Conservation (phyloP, 1,140 invertebrate genomes). For the Eciton burchellii region DNA sequence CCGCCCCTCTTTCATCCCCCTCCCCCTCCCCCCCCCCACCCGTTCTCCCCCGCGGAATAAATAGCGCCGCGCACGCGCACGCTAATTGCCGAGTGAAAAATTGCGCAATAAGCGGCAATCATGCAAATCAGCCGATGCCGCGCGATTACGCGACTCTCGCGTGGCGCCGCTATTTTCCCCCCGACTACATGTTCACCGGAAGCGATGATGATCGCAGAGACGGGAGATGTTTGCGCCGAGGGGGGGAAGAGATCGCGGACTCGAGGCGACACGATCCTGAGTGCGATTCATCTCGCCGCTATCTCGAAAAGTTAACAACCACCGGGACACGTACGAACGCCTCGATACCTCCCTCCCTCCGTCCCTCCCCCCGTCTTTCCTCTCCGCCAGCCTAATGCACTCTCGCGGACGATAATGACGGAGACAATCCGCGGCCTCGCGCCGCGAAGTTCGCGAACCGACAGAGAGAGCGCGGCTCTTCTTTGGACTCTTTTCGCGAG, state of each 20-base stretch:
- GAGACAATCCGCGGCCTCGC: conserved; percentile 14
- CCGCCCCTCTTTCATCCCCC: no score
- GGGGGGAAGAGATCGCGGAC: conserved; percentile 56
- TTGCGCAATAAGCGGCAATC: conserved; percentile 9
- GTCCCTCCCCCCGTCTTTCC: no score
- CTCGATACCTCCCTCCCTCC: conserved; percentile 59
- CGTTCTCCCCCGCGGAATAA: no score
- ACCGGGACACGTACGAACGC: conserved; percentile 67
- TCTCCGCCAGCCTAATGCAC: conserved; percentile 38
- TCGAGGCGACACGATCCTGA: conserved; percentile 39
- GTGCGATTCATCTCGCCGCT: conserved; percentile 66
- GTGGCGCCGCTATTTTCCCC: conserved; percentile 27
- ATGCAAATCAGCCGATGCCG: not conserved
- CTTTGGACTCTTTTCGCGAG: conserved; percentile 1
- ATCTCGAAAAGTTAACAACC: conserved; percentile 74
- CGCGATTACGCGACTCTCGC: not conserved
- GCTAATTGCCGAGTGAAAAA: conserved; percentile 37
- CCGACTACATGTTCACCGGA: conserved; percentile 28
- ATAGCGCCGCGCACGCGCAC: not conserved
- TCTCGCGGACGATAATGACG: conserved; percentile 62
- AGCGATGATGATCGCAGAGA: conserved; percentile 24
- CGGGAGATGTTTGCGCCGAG: conserved; percentile 55
- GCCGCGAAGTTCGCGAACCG: not conserved
- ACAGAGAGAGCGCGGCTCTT: not conserved
- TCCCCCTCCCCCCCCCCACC: no score